Conservation (phyloP, 2,888 invertebrate genomes). For the Ectemnius cavifrons region DNA sequence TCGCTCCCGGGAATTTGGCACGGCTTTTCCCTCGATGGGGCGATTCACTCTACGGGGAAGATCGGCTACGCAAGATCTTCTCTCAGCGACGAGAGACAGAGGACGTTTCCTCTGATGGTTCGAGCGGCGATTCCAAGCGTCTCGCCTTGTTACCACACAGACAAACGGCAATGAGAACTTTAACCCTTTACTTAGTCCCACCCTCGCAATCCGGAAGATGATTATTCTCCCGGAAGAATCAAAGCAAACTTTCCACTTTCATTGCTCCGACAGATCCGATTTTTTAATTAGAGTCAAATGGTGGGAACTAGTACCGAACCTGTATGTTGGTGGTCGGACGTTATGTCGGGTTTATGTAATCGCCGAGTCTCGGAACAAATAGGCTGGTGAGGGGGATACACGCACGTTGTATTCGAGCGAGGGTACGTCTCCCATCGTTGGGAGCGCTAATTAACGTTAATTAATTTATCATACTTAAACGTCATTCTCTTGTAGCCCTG, state of each 20-base stretch:
- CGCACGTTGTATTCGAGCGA: conserved; percentile 33
- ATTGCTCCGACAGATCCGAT: too few species aligned
- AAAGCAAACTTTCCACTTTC: too few species aligned
- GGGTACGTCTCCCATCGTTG: conserved; percentile 16
- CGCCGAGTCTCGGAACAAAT: too few species aligned
- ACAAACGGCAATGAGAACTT: conserved; percentile 29
- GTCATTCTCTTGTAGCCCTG: conserved; percentile 21
- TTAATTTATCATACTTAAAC: conserved; percentile 58
- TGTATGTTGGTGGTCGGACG: too few species aligned
- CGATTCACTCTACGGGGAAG: conserved; percentile 33
- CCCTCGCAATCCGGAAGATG: conserved; percentile 4
- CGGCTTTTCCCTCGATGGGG: conserved; percentile 20
- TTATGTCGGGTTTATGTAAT: too few species aligned
- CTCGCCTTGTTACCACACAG: conserved; percentile 26
- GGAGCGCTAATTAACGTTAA: conserved; percentile 57
- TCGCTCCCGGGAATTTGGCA: conserved; percentile 46
- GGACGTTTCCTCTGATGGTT: conserved; percentile 23
- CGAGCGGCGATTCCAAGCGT: conserved; percentile 39
- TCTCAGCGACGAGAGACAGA: neutral
- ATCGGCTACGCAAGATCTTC: conserved; percentile 36
- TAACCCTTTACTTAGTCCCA: conserved; percentile 7
- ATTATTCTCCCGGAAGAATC: conserved; percentile 1
- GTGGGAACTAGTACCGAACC: too few species aligned
- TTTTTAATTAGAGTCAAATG: too few species aligned
- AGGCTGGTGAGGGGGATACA: neutral